Base-by-base conservation (phyloP, 2,888 invertebrate species). In the Hydropsyche betteni region DNA sequence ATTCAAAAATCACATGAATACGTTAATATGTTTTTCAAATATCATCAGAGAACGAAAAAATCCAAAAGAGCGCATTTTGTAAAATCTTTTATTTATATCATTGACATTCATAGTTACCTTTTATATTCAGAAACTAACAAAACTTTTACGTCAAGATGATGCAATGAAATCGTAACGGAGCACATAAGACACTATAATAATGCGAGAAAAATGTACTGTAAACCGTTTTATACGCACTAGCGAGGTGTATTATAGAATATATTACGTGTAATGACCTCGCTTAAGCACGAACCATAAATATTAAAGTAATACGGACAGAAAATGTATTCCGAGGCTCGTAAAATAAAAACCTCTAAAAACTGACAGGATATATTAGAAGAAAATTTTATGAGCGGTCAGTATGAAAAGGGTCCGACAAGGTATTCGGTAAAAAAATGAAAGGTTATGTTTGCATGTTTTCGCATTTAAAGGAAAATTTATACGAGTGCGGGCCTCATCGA, bases 321-420 rank as follows among this genome's bases (percentile, higher is more conserved):
- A 74, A 75, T 76, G 69, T 74, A 73, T 73, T 74, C 69, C 71
- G 58, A 50, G 33, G 72, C 70, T 75, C 74, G 53, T 76, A 77
- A 76, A 74, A 77, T 77, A 76, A 76, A 77, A 77, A 64, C 72
- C 74, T 77, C 74, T 77, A 78, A 78, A 78, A 78, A 76, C 75
- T 76, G 78, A 78, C 78, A 78, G 78, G 75, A 78, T 75, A 75
- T 78, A 78, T 78, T 78, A 78, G 72, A 78, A 78, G 76, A 75
- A 76, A 76, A 76, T 74, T 78, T 78, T 78, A 78, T 72, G 76
- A 70, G 74, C 70, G 78, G 78, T 70, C 76, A 71, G 71, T 53
- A 68, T 76, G 78, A 78, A 75, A 74, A 78, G 76, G 78, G 78
- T 78, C 73, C 70, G 78, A 78, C 77, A 78, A 64, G 78, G 76